Evolutionary conservation across 2,888 invertebrate genomes (phyloP).

Genomic region (Adelphocoris suturalis): DNA sequence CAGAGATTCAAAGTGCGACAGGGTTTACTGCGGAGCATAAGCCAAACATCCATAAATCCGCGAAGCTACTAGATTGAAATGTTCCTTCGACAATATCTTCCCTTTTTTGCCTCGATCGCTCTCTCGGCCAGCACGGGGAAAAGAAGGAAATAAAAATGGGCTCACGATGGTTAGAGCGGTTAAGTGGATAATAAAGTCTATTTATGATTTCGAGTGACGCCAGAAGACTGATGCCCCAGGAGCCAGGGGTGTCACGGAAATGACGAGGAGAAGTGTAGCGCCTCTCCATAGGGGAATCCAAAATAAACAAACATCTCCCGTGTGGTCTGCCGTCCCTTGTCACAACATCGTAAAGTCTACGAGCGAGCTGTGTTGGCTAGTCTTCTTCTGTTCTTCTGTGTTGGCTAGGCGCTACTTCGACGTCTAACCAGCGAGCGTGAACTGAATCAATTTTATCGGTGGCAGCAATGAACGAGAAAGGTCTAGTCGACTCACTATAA

Average conservation of each 20-base stretch:
- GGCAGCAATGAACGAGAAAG: too few species aligned
- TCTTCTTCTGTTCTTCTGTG: background rate
- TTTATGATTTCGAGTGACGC: conserved; percentile 26
- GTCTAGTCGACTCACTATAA: too few species aligned
- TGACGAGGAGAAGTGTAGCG: conserved; percentile 55
- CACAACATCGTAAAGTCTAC: conserved; percentile 51
- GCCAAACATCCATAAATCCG: conserved; percentile 24
- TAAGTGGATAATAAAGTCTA: conserved; percentile 63
- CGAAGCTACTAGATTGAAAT: background rate
- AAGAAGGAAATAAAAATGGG: conserved; percentile 27
- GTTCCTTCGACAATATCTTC: background rate
- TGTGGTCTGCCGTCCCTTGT: conserved; percentile 57
- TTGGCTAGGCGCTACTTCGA: too few species aligned
- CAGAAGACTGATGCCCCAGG: conserved; percentile 36
- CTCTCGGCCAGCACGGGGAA: conserved; percentile 6
- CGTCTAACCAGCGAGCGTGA: too few species aligned
- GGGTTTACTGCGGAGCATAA: background rate
- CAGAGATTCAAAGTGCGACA: background rate
- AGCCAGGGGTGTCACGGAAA: conserved; percentile 49
- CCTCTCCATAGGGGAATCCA: conserved; percentile 42
- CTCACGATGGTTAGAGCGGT: background rate
- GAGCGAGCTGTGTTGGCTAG: background rate
- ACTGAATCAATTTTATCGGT: too few species aligned
- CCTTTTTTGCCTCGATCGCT: background rate
- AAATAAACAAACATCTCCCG: conserved; percentile 66